Base-by-base conservation (phyloP, 23 tunicate species). In the Halocynthia aurantium region DNA sequence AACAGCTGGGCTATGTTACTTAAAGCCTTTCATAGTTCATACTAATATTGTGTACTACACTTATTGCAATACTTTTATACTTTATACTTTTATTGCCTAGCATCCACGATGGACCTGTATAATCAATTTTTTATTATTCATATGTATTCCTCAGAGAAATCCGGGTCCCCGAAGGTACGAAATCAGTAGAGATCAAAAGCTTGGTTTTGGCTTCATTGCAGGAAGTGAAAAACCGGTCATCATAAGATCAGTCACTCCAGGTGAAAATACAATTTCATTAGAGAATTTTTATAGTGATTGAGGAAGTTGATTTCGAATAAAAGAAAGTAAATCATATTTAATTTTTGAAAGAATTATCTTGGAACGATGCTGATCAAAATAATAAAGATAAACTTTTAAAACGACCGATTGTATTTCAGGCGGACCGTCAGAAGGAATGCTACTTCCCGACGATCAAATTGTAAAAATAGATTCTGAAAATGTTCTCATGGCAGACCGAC, bases 221-320 rank as follows among this genome's bases (percentile, higher is more conserved):
- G 95, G 95, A 19, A 88, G 95, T 72, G 95, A 88, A 73, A 88
- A 83, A 73, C 95, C 95, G 7, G 88, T 88, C 40, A 64, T 88
- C 12, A 73, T 88, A 7, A 73, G 95, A 52, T 78, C 95, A 31
- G 95, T 88, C 15, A 71, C 95, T 5, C 84, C 95, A 70, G 88
- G 88, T 84, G 6, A 2, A 65, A n/a, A 15, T 15, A 15, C 44
- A 31, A 31, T 31, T 0, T 31, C 44, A 31, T 1, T 0, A 31
- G 44, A 31, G 44, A 31, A 31, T 4, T 13, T 2, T 15, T 21
- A 17, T 58, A 58, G 64, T n/a, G 64, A 17, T 58, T 1, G 64
- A 13, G 17, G 2, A 17, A 13, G n/a, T 58, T 58, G n/a, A 17
- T 58, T 58, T 58, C 62, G 64, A 17, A 13, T 58, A 1, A 58